A percentile compares a stretch with the other conserved stretches of the same genome.
Conservation (phyloP, 2,888 invertebrate genomes). For the Orchesellides sinensis region DNA sequence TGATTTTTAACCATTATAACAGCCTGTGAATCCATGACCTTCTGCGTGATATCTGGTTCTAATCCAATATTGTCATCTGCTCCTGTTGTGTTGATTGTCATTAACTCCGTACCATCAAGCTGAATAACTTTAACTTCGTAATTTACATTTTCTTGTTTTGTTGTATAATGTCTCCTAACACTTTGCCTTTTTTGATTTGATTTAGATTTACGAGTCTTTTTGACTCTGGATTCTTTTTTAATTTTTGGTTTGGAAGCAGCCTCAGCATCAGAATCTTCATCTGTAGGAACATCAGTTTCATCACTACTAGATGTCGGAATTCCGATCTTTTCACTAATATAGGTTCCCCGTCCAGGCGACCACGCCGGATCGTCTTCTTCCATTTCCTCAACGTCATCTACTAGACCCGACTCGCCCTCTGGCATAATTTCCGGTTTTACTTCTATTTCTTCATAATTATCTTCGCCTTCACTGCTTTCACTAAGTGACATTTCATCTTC, state of each 20-base stretch:
- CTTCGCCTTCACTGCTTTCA: conserved; percentile 49
- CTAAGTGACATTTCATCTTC: conserved; percentile 53
- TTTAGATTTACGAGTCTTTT: not conserved
- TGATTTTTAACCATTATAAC: conserved; percentile 62
- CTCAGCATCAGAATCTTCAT: conserved; percentile 38
- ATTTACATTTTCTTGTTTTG: conserved; percentile 28
- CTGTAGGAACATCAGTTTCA: conserved; percentile 44
- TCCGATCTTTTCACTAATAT: conserved; percentile 44
- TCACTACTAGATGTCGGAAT: conserved; percentile 47
- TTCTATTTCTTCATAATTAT: conserved; percentile 58
- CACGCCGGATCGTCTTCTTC: conserved; percentile 64
- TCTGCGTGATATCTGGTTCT: conserved; percentile 53
- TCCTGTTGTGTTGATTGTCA: conserved; percentile 46
- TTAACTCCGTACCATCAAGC: conserved; percentile 52
- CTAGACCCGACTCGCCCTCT: conserved; percentile 8
- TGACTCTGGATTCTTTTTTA: conserved; percentile 30
- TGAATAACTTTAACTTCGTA: conserved; percentile 63
- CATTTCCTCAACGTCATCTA: conserved; percentile 24
- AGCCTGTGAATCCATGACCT: conserved; percentile 59
- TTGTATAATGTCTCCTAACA: not conserved
- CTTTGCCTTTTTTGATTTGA: not conserved
- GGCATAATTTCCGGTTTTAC: conserved; percentile 32
- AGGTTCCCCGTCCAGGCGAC: conserved; percentile 45
- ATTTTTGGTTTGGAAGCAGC: conserved; percentile 15
- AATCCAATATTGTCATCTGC: conserved; percentile 54